A percentile compares a stretch with the other conserved stretches of the same genome.
Evolutionary conservation across 64 coral and sea anemone genomes (phyloP).

Genomic region (Montipora efflorescens): DNA sequence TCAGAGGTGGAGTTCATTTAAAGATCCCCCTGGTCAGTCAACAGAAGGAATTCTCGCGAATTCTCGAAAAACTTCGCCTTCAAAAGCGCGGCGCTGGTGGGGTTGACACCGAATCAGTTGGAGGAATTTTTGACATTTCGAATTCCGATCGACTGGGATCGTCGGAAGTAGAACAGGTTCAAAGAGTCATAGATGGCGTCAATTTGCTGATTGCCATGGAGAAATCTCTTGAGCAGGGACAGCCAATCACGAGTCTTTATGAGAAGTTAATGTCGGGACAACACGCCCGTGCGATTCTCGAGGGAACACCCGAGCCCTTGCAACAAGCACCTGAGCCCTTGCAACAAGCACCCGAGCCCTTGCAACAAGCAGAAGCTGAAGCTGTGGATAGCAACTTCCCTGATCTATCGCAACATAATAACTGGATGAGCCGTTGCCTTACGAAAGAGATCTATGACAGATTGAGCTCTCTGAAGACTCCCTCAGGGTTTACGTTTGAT

Average conservation of each 20-base stretch:
- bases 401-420: constrained; percentile 74
- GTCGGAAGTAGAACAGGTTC: constrained; percentile 89
- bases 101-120: constrained; percentile 82
- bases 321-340: not conserved
- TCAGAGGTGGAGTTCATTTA: constrained; percentile 83
- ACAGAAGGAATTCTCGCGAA: constrained; percentile 65
- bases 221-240: constrained; percentile 76
- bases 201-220: constrained; percentile 83
- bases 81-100: constrained; percentile 92
- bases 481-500: constrained; percentile 79
- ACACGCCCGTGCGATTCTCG: not conserved
- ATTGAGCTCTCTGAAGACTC: constrained; percentile 69
- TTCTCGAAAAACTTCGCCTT: constrained; percentile 65
- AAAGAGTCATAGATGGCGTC: constrained; percentile 84
- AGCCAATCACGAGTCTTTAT: constrained; percentile 57
- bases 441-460: constrained; percentile 75
- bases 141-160: constrained; percentile 87
- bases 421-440: constrained; percentile 83
- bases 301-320: not conserved
- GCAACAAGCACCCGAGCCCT: not conserved
- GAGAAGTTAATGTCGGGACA: constrained; percentile 29
- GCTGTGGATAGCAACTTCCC: constrained; percentile 52
- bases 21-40: constrained; percentile 81
- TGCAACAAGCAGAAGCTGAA: not conserved
- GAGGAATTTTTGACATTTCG: constrained; percentile 84